Percentiles rank a stretch among this genome's conserved stretches.
Evolutionary conservation across 2,888 invertebrate species (phyloP).

Genomic region (Lithosia quadra): DNA sequence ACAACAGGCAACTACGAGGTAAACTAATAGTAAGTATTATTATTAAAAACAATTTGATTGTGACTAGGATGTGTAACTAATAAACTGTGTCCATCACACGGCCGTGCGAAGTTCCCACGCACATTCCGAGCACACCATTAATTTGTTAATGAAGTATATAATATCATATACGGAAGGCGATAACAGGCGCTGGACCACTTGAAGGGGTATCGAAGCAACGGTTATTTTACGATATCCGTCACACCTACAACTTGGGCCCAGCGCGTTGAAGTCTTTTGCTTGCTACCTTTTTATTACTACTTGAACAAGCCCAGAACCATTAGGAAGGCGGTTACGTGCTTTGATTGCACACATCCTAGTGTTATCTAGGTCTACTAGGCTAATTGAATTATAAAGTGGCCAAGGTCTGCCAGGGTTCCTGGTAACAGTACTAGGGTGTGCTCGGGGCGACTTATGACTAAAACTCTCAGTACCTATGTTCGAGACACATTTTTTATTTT

Average conservation of each 20-base stretch:
- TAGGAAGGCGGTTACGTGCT: no score
- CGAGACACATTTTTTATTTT: no score
- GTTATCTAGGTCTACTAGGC: no score
- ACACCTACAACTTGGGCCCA: neutral
- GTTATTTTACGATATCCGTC: slow-evolving; percentile 10
- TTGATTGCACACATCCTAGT: no score
- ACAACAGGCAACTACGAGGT: neutral
- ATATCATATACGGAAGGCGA: slow-evolving; percentile 2
- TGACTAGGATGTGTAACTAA: neutral
- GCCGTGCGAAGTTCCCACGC: neutral
- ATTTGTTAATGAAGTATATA: slow-evolving; percentile 14
- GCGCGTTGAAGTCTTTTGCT: slow-evolving; percentile 64
- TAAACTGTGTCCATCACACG: neutral
- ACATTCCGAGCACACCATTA: slow-evolving; percentile 10
- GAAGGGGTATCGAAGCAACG: slow-evolving; percentile 12
- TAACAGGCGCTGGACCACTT: slow-evolving; percentile 17
- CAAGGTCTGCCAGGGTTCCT: no score
- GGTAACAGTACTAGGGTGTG: no score
- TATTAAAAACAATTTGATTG: neutral
- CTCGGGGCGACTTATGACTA: no score
- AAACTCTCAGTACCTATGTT: no score
- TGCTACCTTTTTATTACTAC: slow-evolving; percentile 10
- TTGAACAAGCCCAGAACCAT: no score
- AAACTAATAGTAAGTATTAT: neutral
- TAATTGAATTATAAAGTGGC: no score